Base-by-base conservation (phyloP, 64 coral and sea anemone genomes). In the Cladopsammia gracilis region DNA sequence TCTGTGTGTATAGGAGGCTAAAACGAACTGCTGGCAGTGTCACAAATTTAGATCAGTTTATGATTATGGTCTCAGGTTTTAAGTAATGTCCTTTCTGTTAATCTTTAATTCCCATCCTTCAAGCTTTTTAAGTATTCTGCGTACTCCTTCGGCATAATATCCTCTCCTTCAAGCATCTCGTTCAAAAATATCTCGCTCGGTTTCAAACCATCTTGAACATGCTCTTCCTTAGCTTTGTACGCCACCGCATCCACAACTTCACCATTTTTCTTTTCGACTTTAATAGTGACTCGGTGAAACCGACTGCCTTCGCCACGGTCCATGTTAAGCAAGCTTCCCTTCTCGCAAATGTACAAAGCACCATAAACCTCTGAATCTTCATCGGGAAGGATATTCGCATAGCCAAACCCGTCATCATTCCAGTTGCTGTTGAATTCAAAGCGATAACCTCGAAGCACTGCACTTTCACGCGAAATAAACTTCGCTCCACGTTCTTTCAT, bases 81-180 rank as follows among this genome's bases (percentile, higher is more conserved):
- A 7, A 15, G 61, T 8, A n/a, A 76, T 6, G 16, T 19, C 18
- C 10, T 7, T 18, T 77, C 8, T 13, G 20, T 54, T 56, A 5
- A 1, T 0, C 19, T 52, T 77, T 45, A 54, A 3, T 25, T 56
- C 20, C 22, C 48, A 54, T 11, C 18, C 9, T 77, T 77, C 50
- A 92, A 92, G 62, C 71, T 86, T 44, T 64, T 77, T 5, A 92
- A 64, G 75, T 86, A 92, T 23, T 7, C 76, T n/a, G 43, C 74
- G 46, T 92, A 86, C n/a, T 77, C 71, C 11, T 18, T 23, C 4
- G 90, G 90, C 1, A 92, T 62, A 67, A 92, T 86, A 22, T 92
- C 90, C 15, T 86, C 82, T 65, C 90, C 82, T 42, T 92, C 90
- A 50, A 92, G 82, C 45, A 92, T 92, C 86, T 92, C 82, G 57